Conservation (phyloP, 1,140 invertebrate species). For the Coptotermes formosanus region DNA sequence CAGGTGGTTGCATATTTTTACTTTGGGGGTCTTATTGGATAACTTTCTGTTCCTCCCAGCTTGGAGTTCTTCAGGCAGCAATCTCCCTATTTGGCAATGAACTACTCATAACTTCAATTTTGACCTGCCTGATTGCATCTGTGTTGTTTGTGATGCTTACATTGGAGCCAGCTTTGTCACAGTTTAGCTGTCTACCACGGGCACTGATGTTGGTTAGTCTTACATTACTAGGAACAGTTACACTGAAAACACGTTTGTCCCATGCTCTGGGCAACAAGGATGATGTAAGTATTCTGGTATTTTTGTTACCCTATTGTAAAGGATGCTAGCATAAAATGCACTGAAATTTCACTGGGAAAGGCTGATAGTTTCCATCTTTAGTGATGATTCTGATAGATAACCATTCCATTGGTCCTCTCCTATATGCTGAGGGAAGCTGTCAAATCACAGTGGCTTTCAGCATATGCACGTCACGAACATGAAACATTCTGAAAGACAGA, state of each 20-base stretch:
- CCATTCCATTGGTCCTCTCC: no score
- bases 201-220: neutral
- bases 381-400: no score
- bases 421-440: no score
- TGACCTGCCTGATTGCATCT: constrained; percentile 50
- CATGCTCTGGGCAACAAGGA: constrained; percentile 50
- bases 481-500: no score
- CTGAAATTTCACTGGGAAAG: no score
- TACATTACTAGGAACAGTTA: neutral
- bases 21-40: no score
- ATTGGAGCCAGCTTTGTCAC: constrained; percentile 39
- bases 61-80: neutral
- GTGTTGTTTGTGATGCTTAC: constrained; percentile 44
- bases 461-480: no score
- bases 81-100: constrained; percentile 48
- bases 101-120: constrained; percentile 69
- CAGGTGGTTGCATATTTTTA: no score
- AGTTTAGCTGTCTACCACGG: neutral
- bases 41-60: neutral
- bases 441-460: no score
- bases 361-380: no score
- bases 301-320: neutral
- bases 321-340: no score
- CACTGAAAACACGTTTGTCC: constrained; percentile 1
- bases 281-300: constrained; percentile 54